Evolutionary conservation across 53 echinoderm and acorn worm genomes (phyloP), one percentile per base, ranked within the genome.

Genomic region (Paelopatides confundens): DNA sequence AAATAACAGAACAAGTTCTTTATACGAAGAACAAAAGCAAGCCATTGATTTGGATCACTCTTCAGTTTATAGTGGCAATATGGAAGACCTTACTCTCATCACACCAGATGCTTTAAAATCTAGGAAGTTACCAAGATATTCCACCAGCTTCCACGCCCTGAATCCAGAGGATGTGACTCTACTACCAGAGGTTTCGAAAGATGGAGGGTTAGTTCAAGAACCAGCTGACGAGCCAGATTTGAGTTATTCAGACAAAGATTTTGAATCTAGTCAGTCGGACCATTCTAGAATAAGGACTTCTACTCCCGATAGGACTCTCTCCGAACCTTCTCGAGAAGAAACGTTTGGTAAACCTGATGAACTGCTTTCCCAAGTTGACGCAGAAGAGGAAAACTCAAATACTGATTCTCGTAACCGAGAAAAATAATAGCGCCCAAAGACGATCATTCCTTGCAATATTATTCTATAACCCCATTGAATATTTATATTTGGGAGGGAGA

Each of bases 81-180:
- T 40, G 26, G 39, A 40, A 74, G 74, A 74, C 27, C 39, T 17
- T n/a, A 39, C n/a, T 46, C 74, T 74, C 1, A 74, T 74, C 1
- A 79, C 53, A 35, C 79, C 79, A 54, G 33, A 79, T 33, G 53
- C 43, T 47, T 31, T 79, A 31, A 74, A 40, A 35, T 36, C 74
- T 40, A 31, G 79, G 28, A 27, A 21, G 18, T 52, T 33, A 30
- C 51, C 79, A 33, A 48, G 33, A 4, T 52, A 79, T 24, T 14
- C 21, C 13, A 30, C 13, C 35, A 79, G 79, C 62, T 79, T 58
- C 34, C 58, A 27, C 18, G 31, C 31, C 3, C 53, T 79, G 26
- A 49, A 26, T 21, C 50, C 76, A 38, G 21, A 74, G 43, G 76
- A 74, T 36, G 47, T 24, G 38, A 39, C 76, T 43, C 21, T 39